phyloP scores from a whole-genome alignment of 2,888 invertebrate genomes.

The Cremastinae sp. region DNA sequence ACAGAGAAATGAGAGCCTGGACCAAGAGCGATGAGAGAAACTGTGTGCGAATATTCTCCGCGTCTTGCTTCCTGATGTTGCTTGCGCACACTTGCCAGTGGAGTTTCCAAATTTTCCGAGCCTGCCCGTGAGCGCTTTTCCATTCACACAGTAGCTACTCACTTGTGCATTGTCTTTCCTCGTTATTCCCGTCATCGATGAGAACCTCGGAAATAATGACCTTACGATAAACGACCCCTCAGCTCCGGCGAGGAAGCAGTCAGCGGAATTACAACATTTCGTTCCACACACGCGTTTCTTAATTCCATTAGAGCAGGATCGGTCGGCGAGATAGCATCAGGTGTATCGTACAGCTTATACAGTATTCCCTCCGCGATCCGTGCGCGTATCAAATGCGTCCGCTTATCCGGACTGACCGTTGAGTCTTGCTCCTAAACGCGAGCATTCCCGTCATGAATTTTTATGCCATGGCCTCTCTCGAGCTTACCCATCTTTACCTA shows the following conservation, averaged over 20 bases:
- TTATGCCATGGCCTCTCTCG: constrained; percentile 8
- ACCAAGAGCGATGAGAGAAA: constrained; percentile 37
- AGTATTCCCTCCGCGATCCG: too few relatives aligned
- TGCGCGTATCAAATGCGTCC: neutral
- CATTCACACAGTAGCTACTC: neutral
- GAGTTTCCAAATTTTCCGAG: constrained; percentile 52
- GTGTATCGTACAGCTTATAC: neutral
- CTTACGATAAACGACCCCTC: too few relatives aligned
- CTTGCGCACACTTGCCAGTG: constrained; percentile 16
- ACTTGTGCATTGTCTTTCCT: neutral
- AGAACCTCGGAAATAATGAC: too few relatives aligned
- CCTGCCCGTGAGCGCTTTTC: constrained; percentile 29
- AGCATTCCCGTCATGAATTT: constrained; percentile 15
- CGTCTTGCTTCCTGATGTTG: constrained; percentile 1
- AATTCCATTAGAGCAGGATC: too few relatives aligned
- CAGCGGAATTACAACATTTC: too few relatives aligned
- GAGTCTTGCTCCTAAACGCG: neutral
- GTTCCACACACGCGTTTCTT: too few relatives aligned
- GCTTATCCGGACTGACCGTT: neutral
- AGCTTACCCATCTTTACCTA: neutral
- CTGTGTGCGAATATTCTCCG: constrained; percentile 13
- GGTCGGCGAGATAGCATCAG: neutral
- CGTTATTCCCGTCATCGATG: constrained; percentile 11
- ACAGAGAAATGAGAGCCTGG: constrained; percentile 5
- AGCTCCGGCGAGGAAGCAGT: too few relatives aligned